These are phyloP conservation scores for Standfussiana lucernea DNA, from an alignment of 2,888 invertebrate genomes.

Conservation along the genomic window DNA sequence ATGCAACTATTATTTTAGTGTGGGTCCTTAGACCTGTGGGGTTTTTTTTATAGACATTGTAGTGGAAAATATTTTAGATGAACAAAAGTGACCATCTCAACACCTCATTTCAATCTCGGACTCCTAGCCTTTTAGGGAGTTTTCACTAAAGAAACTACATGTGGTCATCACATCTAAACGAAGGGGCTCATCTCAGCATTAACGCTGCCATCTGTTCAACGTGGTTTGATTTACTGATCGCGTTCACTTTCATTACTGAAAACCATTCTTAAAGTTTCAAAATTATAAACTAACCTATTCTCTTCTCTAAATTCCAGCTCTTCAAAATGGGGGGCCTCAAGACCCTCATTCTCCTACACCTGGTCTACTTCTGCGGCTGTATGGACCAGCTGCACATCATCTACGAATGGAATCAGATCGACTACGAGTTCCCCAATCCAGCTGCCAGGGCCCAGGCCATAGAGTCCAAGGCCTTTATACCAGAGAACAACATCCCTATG, in stretches of 20 bases:
- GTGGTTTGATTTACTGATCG: neutral
- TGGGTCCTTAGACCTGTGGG: neutral
- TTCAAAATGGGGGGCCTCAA: conserved; percentile 80
- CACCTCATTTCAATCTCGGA: neutral
- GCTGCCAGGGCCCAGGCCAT: conserved; percentile 91
- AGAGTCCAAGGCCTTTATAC: conserved; percentile 91
- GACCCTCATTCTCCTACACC: conserved; percentile 81
- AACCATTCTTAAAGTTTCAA: neutral
- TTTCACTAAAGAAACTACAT: neutral
- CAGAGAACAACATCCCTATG: conserved; percentile 93
- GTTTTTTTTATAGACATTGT: neutral
- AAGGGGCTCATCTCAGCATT: neutral
- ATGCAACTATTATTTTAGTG: neutral
- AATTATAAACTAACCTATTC: conserved; percentile 1
- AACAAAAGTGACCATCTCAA: neutral
- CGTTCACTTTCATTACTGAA: neutral
- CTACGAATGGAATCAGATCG: conserved; percentile 94
- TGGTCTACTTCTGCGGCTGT: conserved; percentile 82
- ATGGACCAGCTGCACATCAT: conserved; percentile 93
- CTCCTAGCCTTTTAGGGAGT: neutral
- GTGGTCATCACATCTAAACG: neutral
- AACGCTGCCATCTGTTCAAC: neutral
- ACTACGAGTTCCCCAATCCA: conserved; percentile 92
- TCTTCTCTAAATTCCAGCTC: conserved; percentile 71
- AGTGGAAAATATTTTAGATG: neutral